Conservation (phyloP, 92 coral and sea anemone species). For the Chrysogorgia sp. region DNA sequence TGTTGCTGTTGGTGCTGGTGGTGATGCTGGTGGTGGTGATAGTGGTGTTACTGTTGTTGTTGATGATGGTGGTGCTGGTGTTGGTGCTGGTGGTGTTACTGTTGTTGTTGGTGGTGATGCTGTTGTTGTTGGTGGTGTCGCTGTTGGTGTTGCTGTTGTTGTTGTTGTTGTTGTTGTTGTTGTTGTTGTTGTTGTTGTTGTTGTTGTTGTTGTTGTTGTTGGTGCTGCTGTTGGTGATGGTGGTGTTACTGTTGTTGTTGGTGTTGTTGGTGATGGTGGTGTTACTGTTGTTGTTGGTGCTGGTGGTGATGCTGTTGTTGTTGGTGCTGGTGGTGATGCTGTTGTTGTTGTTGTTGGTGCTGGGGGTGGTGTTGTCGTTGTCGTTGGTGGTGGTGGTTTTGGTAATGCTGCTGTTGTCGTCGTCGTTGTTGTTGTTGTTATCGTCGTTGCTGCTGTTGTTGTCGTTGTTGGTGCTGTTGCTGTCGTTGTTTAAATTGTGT, state of each 20-base stretch:
- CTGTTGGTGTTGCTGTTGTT: neutral
- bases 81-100: no score
- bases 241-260: neutral
- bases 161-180: neutral
- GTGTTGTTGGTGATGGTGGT: neutral
- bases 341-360: neutral
- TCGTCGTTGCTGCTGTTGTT: neutral
- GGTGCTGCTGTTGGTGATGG: neutral
- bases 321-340: neutral
- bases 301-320: neutral
- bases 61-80: no score
- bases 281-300: neutral
- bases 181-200: neutral
- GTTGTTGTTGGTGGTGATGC: no score
- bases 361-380: neutral
- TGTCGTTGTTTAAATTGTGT: neutral
- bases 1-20: no score
- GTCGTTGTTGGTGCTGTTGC: no score
- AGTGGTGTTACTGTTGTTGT: no score
- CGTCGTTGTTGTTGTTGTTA: neutral
- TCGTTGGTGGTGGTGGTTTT: neutral
- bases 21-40: no score
- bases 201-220: neutral
- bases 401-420: neutral
- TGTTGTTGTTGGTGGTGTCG: neutral